Conservation (phyloP, 92 coral and sea anemone species). For the Actinostola sp. region DNA sequence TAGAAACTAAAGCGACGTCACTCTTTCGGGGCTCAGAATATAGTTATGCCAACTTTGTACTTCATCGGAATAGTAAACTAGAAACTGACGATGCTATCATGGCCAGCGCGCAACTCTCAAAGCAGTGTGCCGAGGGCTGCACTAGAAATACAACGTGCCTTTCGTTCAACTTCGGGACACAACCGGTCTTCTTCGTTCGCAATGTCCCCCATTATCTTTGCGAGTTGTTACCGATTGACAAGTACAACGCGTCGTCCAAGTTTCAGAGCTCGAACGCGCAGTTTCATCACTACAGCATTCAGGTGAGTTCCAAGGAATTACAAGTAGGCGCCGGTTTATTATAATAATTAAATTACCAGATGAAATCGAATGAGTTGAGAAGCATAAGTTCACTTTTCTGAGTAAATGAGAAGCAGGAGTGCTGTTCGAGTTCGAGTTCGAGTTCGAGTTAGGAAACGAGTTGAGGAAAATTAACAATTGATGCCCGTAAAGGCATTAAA, state of each 20-base stretch:
- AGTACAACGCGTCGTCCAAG: neutral
- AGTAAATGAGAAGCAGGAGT: too few relatives aligned
- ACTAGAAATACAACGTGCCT: constrained; percentile 1
- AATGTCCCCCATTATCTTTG: neutral
- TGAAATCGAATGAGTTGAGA: too few relatives aligned
- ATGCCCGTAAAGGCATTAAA: too few relatives aligned
- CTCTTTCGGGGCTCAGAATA: too few relatives aligned
- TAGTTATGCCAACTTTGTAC: neutral
- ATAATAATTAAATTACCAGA: too few relatives aligned
- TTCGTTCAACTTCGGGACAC: constrained; percentile 15
- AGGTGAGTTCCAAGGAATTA: too few relatives aligned
- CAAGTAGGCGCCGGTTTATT: too few relatives aligned
- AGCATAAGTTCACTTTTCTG: too few relatives aligned
- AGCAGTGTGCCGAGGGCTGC: constrained; percentile 3
- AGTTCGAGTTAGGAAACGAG: too few relatives aligned
- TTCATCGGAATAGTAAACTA: constrained; percentile 6
- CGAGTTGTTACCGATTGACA: constrained; percentile 15
- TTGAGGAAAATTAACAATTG: too few relatives aligned
- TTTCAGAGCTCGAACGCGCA: neutral
- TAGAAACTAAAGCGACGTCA: too few relatives aligned
- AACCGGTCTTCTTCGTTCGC: constrained; percentile 1
- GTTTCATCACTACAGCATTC: constrained; percentile 17
- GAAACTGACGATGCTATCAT: neutral
- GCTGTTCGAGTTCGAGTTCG: too few relatives aligned
- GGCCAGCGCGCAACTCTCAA: neutral